Percentiles rank a stretch among this genome's conserved stretches.
Conservation (phyloP, 2,888 invertebrate genomes). For the Protula sp. region DNA sequence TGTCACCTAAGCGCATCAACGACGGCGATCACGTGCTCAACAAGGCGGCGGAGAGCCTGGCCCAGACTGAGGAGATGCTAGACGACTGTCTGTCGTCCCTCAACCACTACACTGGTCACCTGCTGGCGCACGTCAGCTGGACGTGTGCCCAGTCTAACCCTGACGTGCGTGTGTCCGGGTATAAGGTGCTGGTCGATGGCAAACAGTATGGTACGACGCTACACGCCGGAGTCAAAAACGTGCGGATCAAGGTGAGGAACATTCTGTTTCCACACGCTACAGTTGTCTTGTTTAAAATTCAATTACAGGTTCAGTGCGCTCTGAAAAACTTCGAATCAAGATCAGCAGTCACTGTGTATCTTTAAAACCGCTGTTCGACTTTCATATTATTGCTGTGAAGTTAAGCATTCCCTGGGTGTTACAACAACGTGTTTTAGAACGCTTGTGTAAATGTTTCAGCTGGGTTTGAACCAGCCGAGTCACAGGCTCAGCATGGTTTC, state of each 20-base stretch:
- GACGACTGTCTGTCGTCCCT: constrained; percentile 48
- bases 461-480: constrained; percentile 42
- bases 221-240: constrained; percentile 44
- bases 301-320: too few species aligned
- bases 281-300: too few species aligned
- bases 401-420: too few species aligned
- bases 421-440: too few species aligned
- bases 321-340: too few species aligned
- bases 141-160: constrained; percentile 44
- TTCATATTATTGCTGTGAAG: too few species aligned
- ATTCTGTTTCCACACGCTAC: neutral
- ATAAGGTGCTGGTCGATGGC: constrained; percentile 52
- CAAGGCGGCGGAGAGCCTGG: constrained; percentile 33
- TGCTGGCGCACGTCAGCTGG: constrained; percentile 51
- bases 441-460: constrained; percentile 36
- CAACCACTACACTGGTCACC: constrained; percentile 47
- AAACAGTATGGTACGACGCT: constrained; percentile 52
- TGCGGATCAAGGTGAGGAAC: constrained; percentile 44
- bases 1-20: too few species aligned
- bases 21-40: too few species aligned
- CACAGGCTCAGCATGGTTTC: constrained; percentile 49
- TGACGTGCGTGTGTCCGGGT: constrained; percentile 45
- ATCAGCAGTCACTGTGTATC: too few species aligned
- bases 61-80: constrained; percentile 45
- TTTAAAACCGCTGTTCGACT: too few species aligned